Evolutionary conservation across 2,113 vertebrate genomes (phyloP).

Genomic region (Excalfactoria chinensis): DNA sequence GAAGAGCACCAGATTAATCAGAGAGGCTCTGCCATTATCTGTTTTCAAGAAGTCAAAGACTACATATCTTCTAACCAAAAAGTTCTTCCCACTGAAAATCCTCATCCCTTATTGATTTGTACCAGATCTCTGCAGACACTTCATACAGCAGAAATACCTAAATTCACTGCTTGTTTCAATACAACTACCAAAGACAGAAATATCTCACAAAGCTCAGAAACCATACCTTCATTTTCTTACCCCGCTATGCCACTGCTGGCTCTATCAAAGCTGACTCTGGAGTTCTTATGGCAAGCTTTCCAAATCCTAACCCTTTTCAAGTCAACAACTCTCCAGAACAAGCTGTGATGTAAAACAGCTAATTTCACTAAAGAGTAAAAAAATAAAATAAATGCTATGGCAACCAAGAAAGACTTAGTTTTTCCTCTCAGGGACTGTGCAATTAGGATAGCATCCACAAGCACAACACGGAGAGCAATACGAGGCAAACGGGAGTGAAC

Average conservation of each 20-base stretch:
- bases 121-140: not conserved
- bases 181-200: not conserved
- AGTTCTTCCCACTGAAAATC: not conserved
- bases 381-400: not conserved
- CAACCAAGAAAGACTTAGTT: not conserved
- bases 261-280: not conserved
- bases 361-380: not conserved
- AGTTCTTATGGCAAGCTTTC: not conserved
- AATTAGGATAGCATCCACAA: not conserved
- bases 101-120: not conserved
- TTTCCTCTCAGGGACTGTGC: not conserved
- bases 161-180: not conserved
- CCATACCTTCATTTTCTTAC: not conserved
- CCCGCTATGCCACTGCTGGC: not conserved
- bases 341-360: not conserved
- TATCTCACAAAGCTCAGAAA: not conserved
- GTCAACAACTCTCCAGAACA: not conserved
- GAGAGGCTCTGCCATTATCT: not conserved
- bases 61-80: not conserved
- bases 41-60: not conserved
- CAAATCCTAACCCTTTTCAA: not conserved
- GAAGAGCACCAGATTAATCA: not conserved
- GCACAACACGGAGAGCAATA: not conserved
- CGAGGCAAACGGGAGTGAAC: not conserved
- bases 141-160: not conserved